Base-by-base conservation (phyloP, 2,113 vertebrate species). In the Podocnemis expansa region DNA sequence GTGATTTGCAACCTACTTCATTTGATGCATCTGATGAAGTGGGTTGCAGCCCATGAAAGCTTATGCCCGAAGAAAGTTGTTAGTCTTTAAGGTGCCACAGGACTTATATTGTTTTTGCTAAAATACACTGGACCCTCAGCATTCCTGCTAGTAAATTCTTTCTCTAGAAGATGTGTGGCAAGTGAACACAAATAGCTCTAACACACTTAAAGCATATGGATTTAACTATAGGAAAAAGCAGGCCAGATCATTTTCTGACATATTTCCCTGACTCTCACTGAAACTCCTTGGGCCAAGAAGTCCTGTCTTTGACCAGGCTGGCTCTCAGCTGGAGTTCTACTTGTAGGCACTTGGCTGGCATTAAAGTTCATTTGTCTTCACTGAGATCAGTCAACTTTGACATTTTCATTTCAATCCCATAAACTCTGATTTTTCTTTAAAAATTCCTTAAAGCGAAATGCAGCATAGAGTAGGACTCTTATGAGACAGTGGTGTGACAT, bases 281-380 rank as follows among this genome's bases (percentile, higher is more conserved):
- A 91, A 94, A 75, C 2, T 45, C 43, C 84, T 83, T 3, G 1
- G 5, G 38, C 58, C 67, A 78, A 84, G 55, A 54, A 93, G 70
- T 93, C 79, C 86, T 34, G 91, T 81, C 76, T 89, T 93, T 89
- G 91, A 90, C 88, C 88, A 88, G 91, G 89, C 88, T 86, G 87
- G 4, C n/a, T 85, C 78, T 55, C 25, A 3, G 1, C 3, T 1
- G 70, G 58, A 93, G 95, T 93, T 96, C 88, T 2, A 47, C 94
- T 73, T 84, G 45, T 89, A 92, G 82, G 86, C 67, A 0, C 90
- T 54, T 6, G 1, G 82, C 88, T 88, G 60, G 45, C n/a, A 38
- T 2, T 49, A 88, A 78, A 78, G 47, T 78, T 91, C 83, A 89
- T 96, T 92, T 93, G 76, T 95, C 96, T 96, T 88, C 87, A 90